phyloP scores from a whole-genome alignment of 1,140 invertebrate species.

The Cyphomyrmex costatus region DNA sequence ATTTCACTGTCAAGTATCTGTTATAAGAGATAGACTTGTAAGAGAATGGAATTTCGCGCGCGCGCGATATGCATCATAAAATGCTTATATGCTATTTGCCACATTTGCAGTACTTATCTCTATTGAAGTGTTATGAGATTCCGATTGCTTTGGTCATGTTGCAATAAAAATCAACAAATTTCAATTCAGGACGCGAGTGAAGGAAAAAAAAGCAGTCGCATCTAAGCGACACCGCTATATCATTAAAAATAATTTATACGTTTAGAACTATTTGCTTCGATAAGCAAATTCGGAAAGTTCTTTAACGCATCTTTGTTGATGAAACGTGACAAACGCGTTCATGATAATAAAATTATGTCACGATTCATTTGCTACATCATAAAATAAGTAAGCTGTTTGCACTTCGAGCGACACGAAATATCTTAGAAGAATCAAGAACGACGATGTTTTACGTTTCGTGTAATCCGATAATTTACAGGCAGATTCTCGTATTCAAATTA shows the following conservation, averaged over 20 bases:
- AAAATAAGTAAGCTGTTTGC: background rate
- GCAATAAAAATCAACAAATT: slow-evolving; percentile 21
- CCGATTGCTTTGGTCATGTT: slow-evolving; percentile 7
- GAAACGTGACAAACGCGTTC: background rate
- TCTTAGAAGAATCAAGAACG: background rate
- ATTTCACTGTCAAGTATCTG: background rate
- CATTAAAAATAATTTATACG: background rate
- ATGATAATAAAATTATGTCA: slow-evolving; percentile 22
- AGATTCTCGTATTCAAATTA: background rate
- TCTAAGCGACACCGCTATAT: background rate
- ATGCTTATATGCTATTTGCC: background rate
- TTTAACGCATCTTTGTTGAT: background rate
- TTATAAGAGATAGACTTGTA: background rate
- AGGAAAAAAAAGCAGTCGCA: background rate
- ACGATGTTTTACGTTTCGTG: background rate
- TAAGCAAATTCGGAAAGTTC: background rate
- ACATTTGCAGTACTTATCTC: background rate
- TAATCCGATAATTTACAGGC: background rate
- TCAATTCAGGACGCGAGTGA: background rate
- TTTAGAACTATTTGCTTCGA: background rate
- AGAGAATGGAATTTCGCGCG: background rate
- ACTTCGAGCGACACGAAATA: background rate
- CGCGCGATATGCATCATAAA: slow-evolving; percentile 22
- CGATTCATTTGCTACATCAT: background rate
- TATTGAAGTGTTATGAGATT: slow-evolving; percentile 5